phyloP scores from a whole-genome alignment of 2,888 invertebrate genomes.

The Frankliniella intonsa region DNA sequence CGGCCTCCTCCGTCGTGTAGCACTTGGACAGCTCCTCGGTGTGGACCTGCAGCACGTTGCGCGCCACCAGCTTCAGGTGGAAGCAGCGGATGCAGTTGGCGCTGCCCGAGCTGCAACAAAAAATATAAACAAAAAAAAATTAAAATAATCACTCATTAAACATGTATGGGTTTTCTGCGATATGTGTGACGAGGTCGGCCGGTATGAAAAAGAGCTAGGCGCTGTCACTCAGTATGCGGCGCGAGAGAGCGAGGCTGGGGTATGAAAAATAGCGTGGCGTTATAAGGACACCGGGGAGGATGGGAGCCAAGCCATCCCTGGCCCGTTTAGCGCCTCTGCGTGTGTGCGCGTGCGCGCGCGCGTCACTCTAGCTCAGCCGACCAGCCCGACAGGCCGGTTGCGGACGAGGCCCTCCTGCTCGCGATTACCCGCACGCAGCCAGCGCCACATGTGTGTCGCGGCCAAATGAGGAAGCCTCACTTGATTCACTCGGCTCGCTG shows the following conservation, averaged over 20 bases:
- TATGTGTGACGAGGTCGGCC: no score
- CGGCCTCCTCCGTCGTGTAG: constrained; percentile 56
- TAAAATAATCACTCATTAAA: neutral
- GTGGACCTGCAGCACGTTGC: constrained; percentile 58
- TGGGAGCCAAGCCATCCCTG: no score
- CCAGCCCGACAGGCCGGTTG: no score
- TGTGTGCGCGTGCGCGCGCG: no score
- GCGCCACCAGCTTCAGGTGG: constrained; percentile 54
- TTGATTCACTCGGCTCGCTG: neutral
- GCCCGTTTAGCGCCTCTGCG: neutral
- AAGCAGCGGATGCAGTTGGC: constrained; percentile 59
- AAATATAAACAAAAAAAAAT: neutral
- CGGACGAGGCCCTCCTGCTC: neutral
- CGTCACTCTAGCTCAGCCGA: no score
- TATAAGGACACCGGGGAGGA: no score
- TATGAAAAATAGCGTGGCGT: no score
- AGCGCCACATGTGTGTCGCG: neutral
- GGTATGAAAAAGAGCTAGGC: no score
- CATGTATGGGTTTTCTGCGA: no score
- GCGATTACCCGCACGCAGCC: neutral
- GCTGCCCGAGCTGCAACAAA: constrained; percentile 50
- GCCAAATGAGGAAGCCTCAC: neutral
- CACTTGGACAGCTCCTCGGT: constrained; percentile 58
- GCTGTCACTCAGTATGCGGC: no score
- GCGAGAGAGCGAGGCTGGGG: no score